Conservation (phyloP, 2,797 vertebrate species). For the Molossus alvarezi region DNA sequence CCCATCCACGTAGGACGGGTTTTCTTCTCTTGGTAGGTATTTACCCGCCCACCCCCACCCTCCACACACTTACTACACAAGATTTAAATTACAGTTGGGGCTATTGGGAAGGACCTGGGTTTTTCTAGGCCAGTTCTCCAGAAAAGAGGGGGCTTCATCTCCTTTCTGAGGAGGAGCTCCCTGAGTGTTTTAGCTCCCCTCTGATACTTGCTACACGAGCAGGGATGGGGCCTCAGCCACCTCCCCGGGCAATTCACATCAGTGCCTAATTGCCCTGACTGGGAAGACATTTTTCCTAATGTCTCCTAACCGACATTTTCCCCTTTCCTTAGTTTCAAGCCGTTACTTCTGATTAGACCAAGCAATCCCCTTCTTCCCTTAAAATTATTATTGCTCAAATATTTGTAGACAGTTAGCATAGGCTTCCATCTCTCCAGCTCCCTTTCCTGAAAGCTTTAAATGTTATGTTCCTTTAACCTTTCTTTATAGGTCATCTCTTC, state of each 20-base stretch:
- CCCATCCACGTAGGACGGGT: background rate
- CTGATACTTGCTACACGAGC: conserved; percentile 58
- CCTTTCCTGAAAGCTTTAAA: conserved; percentile 77
- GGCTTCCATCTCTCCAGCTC: conserved; percentile 69
- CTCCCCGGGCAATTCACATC: conserved; percentile 82
- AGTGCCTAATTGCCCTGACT: conserved; percentile 83
- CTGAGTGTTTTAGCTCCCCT: conserved; percentile 72
- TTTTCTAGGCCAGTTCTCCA: background rate
- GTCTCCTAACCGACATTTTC: conserved; percentile 84
- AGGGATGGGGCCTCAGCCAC: conserved; percentile 77
- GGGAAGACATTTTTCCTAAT: conserved; percentile 87
- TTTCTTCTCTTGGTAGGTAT: conserved; percentile 22
- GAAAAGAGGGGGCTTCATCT: conserved; percentile 56
- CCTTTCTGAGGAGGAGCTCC: conserved; percentile 62
- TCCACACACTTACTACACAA: background rate
- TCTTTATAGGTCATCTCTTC: conserved; percentile 84
- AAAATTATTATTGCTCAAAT: conserved; percentile 84
- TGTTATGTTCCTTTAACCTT: conserved; percentile 84
- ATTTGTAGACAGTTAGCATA: conserved; percentile 82
- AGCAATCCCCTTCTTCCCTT: conserved; percentile 81
- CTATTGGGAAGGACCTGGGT: background rate
- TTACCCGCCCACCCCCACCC: background rate
- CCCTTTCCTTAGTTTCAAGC: conserved; percentile 85
- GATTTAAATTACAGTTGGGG: background rate
- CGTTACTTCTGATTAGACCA: conserved; percentile 86